A percentile compares a stretch with the other conserved stretches of the same genome.
These are phyloP conservation scores for Hecatera dysodea DNA, from an alignment of 2,888 invertebrate species.

Conservation along the genomic window DNA sequence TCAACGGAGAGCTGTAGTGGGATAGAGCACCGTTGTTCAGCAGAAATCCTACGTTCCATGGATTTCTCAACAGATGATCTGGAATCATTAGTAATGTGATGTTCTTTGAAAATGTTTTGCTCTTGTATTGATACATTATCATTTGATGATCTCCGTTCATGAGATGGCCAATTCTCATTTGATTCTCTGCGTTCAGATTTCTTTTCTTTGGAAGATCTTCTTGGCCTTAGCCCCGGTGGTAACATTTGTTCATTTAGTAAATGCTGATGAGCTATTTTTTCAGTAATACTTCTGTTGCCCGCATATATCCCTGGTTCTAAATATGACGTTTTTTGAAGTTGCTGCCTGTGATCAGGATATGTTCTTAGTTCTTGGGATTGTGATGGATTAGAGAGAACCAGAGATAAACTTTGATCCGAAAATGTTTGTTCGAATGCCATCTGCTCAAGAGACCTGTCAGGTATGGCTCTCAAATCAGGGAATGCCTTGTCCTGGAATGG, in stretches of 20 bases:
- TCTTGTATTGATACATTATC: conserved; percentile 41
- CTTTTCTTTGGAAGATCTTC: conserved; percentile 49
- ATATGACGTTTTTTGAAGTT: conserved; percentile 24
- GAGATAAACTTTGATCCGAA: conserved; percentile 26
- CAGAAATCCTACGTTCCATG: conserved; percentile 15
- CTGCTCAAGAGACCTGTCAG: conserved; percentile 36
- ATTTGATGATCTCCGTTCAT: conserved; percentile 38
- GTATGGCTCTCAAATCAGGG: conserved; percentile 16
- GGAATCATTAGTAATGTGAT: conserved; percentile 28
- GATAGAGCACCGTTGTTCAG: background rate
- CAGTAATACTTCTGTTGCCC: conserved; percentile 21
- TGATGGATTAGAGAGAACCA: conserved; percentile 4
- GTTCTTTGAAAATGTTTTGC: conserved; percentile 20
- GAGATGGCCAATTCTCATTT: conserved; percentile 45
- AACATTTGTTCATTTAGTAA: conserved; percentile 44
- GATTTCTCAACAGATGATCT: conserved; percentile 22
- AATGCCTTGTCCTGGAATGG: conserved; percentile 34
- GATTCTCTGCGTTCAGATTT: conserved; percentile 45
- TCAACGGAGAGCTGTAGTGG: background rate
- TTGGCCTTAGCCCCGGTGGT: conserved; percentile 39
- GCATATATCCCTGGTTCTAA: conserved; percentile 35
- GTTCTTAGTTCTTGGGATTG: conserved; percentile 34
- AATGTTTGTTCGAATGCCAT: conserved; percentile 34
- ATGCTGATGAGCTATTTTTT: conserved; percentile 32
- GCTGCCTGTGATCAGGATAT: conserved; percentile 36